Conservation (phyloP, 2,888 invertebrate species). For the Caenorhabditis sinica region DNA sequence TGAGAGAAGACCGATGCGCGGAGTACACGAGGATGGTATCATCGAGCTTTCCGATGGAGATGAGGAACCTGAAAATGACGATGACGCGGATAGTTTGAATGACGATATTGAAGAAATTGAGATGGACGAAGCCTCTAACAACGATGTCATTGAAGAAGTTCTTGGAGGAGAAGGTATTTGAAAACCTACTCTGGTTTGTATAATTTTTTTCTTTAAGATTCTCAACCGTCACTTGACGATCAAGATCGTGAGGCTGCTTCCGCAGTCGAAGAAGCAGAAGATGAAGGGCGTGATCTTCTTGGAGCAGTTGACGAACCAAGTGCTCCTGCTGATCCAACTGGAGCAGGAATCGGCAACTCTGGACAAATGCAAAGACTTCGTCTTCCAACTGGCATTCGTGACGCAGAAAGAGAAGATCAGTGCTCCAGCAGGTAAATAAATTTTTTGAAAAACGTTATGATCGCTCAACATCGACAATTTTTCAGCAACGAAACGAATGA, state of each 20-base stretch:
- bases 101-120: constrained; percentile 60
- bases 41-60: constrained; percentile 53
- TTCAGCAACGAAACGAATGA: constrained; percentile 65
- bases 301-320: constrained; percentile 49
- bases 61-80: constrained; percentile 47
- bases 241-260: constrained; percentile 74
- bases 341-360: constrained; percentile 48
- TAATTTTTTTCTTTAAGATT: constrained; percentile 44
- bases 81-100: constrained; percentile 57
- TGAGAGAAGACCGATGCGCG: constrained; percentile 11
- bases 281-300: constrained; percentile 49
- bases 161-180: constrained; percentile 63
- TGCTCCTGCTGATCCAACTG: constrained; percentile 65
- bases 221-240: constrained; percentile 70
- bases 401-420: constrained; percentile 70
- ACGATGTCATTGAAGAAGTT: constrained; percentile 61
- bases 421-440: constrained; percentile 70
- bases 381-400: constrained; percentile 54
- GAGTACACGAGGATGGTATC: constrained; percentile 58
- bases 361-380: constrained; percentile 50
- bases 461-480: not conserved
- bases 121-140: constrained; percentile 41
- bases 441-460: not conserved
- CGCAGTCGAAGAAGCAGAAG: constrained; percentile 73
- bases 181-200: not conserved